Conservation (phyloP, 1,140 invertebrate species). For the Penaeus japonicus region DNA sequence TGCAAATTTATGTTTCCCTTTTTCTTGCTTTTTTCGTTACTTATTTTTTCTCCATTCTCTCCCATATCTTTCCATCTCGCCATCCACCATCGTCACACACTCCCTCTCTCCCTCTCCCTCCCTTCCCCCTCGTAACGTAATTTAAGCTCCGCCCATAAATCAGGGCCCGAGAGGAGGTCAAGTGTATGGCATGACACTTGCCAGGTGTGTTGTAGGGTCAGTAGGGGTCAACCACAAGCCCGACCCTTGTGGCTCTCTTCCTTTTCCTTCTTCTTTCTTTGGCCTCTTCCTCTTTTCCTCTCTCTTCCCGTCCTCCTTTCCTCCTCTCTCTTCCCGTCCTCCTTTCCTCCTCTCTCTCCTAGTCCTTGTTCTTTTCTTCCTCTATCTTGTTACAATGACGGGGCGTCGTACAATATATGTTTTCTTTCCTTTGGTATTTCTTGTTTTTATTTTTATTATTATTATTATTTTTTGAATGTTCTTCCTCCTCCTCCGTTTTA, state of each 20-base stretch:
- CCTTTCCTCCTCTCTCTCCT: no score
- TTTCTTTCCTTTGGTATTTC: no score
- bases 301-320: background rate
- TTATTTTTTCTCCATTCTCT: background rate
- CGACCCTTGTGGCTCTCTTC: background rate
- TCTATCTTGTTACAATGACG: no score
- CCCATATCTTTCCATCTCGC: conserved; percentile 2
- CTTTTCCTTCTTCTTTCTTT: background rate
- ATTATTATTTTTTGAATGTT: no score
- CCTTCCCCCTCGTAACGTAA: background rate
- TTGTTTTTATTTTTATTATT: no score
- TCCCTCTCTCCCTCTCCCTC: conserved; percentile 34
- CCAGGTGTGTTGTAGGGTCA: conserved; percentile 43
- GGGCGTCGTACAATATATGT: no score
- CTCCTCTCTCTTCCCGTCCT: background rate
- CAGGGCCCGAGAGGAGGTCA: conserved; percentile 32
- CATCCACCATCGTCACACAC: conserved; percentile 57
- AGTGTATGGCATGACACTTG: conserved; percentile 36
- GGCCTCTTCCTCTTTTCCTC: background rate
- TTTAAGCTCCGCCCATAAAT: conserved; percentile 11
- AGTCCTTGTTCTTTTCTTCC: no score
- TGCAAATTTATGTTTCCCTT: background rate
- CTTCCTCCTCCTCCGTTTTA: no score
- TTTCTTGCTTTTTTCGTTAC: background rate
- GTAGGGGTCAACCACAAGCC: conserved; percentile 22